A percentile compares a stretch with the other conserved stretches of the same genome.
Evolutionary conservation across 2,888 invertebrate species (phyloP).

Genomic region (Drosophila fulvimacula): DNA sequence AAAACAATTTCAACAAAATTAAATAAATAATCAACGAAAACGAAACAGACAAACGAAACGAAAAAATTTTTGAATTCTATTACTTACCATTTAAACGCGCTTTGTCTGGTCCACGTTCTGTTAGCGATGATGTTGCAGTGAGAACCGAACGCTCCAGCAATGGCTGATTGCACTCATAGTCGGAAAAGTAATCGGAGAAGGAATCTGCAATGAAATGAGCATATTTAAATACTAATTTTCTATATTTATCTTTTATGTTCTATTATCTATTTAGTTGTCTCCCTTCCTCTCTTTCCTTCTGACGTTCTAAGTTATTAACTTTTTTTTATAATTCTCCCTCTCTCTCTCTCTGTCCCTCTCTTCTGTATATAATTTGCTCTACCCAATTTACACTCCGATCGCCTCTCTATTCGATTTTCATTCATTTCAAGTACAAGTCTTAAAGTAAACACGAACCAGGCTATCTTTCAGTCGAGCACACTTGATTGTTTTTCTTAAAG

Average conservation of each 20-base stretch:
- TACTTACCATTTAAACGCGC: conserved; percentile 93
- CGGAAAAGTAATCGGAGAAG: conserved; percentile 84
- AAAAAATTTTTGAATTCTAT: not conserved
- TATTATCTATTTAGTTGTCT: not conserved
- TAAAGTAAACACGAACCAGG: not conserved
- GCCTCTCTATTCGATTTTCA: conserved; percentile 1
- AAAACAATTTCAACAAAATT: conserved; percentile 7
- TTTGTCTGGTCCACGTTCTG: conserved; percentile 93
- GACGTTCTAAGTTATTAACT: too few relatives aligned
- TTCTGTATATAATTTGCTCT: not conserved
- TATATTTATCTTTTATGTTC: too few relatives aligned
- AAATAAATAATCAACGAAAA: conserved; percentile 13
- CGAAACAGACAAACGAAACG: conserved; percentile 6
- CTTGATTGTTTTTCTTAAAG: conserved; percentile 11
- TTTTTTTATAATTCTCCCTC: too few relatives aligned
- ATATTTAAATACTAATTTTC: too few relatives aligned
- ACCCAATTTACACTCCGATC: not conserved
- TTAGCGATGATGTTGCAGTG: conserved; percentile 92
- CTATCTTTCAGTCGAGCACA: conserved; percentile 1
- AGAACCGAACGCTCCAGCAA: conserved; percentile 90
- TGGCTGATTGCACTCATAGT: conserved; percentile 93
- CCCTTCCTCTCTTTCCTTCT: not conserved
- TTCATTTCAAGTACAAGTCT: not conserved
- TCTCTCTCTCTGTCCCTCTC: not conserved
- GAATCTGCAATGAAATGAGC: conserved; percentile 75